Evolutionary conservation across 1,140 invertebrate genomes (phyloP).

Genomic region (Aethina tumida): DNA sequence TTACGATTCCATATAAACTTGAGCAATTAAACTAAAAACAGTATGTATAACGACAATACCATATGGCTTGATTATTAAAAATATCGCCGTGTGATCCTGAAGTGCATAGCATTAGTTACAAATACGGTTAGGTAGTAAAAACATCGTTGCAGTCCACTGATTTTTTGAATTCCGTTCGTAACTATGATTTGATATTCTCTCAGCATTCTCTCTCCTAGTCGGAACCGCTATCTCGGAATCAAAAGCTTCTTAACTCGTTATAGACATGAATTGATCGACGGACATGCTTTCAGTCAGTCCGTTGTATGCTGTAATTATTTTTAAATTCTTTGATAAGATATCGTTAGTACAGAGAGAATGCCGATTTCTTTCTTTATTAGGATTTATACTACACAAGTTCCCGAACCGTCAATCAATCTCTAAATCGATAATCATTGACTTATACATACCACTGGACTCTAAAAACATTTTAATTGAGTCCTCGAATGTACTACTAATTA

Average conservation of each 20-base stretch:
- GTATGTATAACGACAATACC: not conserved
- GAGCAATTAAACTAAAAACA: slow-evolving; percentile 2
- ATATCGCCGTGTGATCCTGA: too few species aligned
- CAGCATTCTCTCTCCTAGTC: slow-evolving; percentile 16
- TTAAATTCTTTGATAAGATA: slow-evolving; percentile 28
- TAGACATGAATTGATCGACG: slow-evolving; percentile 22
- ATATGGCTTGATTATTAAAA: too few species aligned
- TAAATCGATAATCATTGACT: too few species aligned
- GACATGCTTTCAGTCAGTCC: slow-evolving; percentile 19
- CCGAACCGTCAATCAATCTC: too few species aligned
- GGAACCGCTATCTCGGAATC: slow-evolving; percentile 14
- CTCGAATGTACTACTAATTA: too few species aligned
- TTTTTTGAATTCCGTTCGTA: too few species aligned
- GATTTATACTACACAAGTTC: too few species aligned
- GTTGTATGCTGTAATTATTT: slow-evolving; percentile 24
- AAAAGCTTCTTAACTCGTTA: slow-evolving; percentile 20
- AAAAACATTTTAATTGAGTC: too few species aligned
- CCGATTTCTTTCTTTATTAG: slow-evolving; percentile 22
- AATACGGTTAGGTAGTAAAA: slow-evolving; percentile 6
- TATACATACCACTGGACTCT: too few species aligned
- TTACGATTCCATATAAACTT: slow-evolving; percentile 8
- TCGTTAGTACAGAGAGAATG: slow-evolving; percentile 20
- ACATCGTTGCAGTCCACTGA: slow-evolving; percentile 9
- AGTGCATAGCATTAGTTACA: slow-evolving; percentile 12
- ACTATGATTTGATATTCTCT: slow-evolving; percentile 18